Conservation (phyloP, 1,140 invertebrate species). For the Chlorops oryzae region DNA sequence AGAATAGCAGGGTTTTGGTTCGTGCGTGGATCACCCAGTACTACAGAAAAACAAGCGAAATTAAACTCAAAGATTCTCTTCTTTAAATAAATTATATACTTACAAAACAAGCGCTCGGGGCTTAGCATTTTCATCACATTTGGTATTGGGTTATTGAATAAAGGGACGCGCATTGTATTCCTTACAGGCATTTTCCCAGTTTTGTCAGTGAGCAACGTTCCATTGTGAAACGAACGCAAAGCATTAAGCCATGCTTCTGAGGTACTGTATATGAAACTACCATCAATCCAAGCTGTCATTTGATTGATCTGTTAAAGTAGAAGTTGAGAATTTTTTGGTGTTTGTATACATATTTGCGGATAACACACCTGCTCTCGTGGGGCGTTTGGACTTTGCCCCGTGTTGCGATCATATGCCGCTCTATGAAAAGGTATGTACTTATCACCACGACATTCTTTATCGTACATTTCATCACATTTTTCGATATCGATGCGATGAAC, state of each 20-base stretch:
- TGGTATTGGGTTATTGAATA: conserved; percentile 90
- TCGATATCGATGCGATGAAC: conserved; percentile 92
- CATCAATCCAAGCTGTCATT: conserved; percentile 98
- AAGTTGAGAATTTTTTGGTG: no score
- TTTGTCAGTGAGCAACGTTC: conserved; percentile 72
- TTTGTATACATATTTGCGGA: no score
- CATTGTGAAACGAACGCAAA: conserved; percentile 88
- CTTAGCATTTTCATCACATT: conserved; percentile 84
- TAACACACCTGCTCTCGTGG: conserved; percentile 97
- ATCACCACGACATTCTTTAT: conserved; percentile 81
- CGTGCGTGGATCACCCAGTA: conserved; percentile 89
- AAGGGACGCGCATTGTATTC: conserved; percentile 86
- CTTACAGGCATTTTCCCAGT: conserved; percentile 74
- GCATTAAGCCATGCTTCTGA: conserved; percentile 94
- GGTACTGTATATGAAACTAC: conserved; percentile 96
- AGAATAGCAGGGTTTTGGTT: conserved; percentile 96
- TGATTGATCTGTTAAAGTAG: conserved; percentile 97
- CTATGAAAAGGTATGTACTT: conserved; percentile 93
- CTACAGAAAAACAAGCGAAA: no score
- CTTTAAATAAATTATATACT: no score
- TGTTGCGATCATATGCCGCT: conserved; percentile 84
- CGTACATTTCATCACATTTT: conserved; percentile 93
- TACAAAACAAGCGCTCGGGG: conserved; percentile 88
- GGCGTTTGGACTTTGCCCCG: conserved; percentile 94
- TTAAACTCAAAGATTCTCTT: no score